Percentiles rank a stretch among this genome's conserved stretches.
phyloP scores from a whole-genome alignment of 2,888 invertebrate genomes.

The Salticus scenicus region DNA sequence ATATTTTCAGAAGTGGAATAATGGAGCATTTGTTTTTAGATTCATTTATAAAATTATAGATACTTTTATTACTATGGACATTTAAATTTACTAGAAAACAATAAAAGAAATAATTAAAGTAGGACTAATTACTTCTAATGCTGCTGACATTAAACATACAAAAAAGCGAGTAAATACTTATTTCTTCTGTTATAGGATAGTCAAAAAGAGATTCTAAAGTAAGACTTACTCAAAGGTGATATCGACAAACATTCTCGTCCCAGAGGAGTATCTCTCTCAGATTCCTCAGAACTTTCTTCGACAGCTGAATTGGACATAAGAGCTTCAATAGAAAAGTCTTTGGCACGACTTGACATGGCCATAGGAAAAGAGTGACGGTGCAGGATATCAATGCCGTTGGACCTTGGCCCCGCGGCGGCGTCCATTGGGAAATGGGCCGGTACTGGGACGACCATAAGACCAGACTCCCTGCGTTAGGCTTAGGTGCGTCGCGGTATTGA shows the following conservation, averaged over 20 bases:
- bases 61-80: no score
- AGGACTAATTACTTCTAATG: no score
- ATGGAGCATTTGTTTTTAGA: no score
- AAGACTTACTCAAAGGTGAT: constrained; percentile 65
- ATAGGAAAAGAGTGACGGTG: constrained; percentile 32
- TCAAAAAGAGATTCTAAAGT: no score
- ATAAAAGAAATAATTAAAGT: no score
- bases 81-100: no score
- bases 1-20: no score
- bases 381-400: constrained; percentile 53
- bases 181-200: no score
- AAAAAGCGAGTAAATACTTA: no score
- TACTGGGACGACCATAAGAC: constrained; percentile 65
- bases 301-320: constrained; percentile 63
- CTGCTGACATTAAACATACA: no score
- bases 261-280: constrained; percentile 55
- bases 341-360: constrained; percentile 62
- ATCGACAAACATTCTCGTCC: constrained; percentile 35
- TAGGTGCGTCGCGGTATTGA: constrained; percentile 38
- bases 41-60: no score
- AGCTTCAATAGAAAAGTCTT: constrained; percentile 71
- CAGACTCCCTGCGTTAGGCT: constrained; percentile 51
- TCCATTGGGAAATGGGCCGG: constrained; percentile 54
- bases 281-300: constrained; percentile 59
- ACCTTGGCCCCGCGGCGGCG: constrained; percentile 66